phyloP scores from a whole-genome alignment of 2,113 vertebrate species.

The Falco punctatus region DNA sequence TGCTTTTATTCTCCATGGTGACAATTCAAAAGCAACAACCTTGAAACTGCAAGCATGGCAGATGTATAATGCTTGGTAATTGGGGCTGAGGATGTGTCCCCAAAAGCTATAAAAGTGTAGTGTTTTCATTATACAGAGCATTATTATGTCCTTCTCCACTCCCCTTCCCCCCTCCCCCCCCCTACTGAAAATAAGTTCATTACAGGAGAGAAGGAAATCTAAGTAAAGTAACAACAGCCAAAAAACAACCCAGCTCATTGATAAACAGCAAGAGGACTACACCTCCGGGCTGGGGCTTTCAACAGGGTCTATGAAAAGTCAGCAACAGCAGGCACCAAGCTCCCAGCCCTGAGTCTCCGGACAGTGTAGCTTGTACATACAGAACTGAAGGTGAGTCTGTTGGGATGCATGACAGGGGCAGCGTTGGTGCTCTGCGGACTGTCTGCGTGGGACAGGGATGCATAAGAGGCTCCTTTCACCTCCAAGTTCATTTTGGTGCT shows the following conservation, averaged over 20 bases:
- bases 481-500: background rate
- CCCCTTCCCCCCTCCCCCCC: background rate
- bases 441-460: background rate
- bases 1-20: conserved; percentile 53
- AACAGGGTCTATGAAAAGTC: background rate
- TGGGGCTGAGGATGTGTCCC: background rate
- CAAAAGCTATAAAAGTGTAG: background rate
- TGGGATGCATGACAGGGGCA: background rate
- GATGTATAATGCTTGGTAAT: background rate
- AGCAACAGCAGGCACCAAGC: background rate
- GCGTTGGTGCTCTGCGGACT: background rate
- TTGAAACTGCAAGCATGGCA: background rate
- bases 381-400: background rate
- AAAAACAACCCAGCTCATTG: background rate
- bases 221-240: background rate
- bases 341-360: background rate
- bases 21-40: conserved; percentile 10
- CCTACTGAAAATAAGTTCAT: background rate
- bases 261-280: background rate
- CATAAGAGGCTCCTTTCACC: background rate
- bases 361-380: no score
- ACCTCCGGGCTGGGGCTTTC: background rate
- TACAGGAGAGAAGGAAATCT: background rate
- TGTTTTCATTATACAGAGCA: background rate
- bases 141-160: background rate